phyloP scores from a whole-genome alignment of 2,113 vertebrate genomes.

The Malurus elegans region DNA sequence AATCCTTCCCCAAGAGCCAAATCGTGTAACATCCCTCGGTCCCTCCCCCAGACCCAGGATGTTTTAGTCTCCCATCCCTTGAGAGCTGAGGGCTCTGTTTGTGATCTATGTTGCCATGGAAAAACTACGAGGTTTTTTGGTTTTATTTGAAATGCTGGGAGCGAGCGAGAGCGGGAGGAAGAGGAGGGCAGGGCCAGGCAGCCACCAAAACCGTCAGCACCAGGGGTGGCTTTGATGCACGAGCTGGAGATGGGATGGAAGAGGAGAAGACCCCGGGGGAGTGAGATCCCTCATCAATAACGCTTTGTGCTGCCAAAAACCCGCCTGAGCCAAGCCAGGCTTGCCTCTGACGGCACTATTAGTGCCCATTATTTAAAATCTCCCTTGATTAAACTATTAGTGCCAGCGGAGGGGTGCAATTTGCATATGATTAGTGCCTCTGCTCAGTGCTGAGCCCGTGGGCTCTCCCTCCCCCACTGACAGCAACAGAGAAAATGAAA shows the following conservation, averaged over 20 bases:
- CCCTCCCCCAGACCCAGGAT: not conserved
- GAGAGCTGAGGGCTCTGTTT: not conserved
- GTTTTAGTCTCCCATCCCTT: not conserved
- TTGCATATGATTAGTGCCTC: constrained; percentile 41
- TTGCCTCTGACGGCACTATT: not conserved
- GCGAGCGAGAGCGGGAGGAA: not conserved
- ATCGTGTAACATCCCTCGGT: not conserved
- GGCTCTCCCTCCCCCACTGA: constrained; percentile 12
- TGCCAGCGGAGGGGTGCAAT: constrained; percentile 32
- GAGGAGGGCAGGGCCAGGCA: not conserved
- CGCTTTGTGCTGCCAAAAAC: not conserved
- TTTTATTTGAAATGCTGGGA: not conserved
- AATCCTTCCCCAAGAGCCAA: not conserved
- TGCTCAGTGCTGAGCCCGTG: not conserved
- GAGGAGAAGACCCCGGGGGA: not conserved
- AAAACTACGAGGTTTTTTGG: not conserved
- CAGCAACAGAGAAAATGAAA: accelerated
- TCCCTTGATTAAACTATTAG: constrained; percentile 56
- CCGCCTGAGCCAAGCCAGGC: not conserved
- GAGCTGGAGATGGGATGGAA: not conserved
- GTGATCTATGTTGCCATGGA: constrained; percentile 27
- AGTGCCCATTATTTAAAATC: constrained; percentile 44
- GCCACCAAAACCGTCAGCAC: not conserved
- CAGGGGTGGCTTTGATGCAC: not conserved
- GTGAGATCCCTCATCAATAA: not conserved